Evolutionary conservation across 2,113 vertebrate genomes (phyloP), one percentile per base, ranked within the genome.

Genomic region (Dicrurus megarhynchus): DNA sequence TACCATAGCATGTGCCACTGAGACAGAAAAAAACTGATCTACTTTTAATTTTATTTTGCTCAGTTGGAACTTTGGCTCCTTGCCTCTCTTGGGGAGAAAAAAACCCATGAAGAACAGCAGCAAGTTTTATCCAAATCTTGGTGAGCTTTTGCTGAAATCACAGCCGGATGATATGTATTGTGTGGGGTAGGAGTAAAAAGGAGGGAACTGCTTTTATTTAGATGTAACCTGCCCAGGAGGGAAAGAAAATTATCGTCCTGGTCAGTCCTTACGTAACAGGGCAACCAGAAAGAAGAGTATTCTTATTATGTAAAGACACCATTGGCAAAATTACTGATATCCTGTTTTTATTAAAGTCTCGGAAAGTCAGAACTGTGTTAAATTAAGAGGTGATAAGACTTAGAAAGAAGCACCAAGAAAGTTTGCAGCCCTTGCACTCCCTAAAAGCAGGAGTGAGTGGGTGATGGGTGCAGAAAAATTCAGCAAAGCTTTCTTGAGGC

Each of bases 201-300:
- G 96, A 96, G 27, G 30, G 74, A 97, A 94, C 90, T 94, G 93
- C 95, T 97, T 98, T 98, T 97, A 97, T 97, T 98, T 97, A 94
- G 93, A 77, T 95, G 73, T 94, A 97, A 89, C 84, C 83, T 97
- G 92, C 69, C 70, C 80, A 86, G 52, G 84, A 97, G 90, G 91
- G 81, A 91, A 81, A 93, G 53, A 89, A 84, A 61, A 77, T 71
- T 93, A 80, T 97, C 95, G 93, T 96, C 97, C 95, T 97, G 97
- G 95, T 96, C 97, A 95, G 33, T 96, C 95, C 61, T 93, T 92
- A 73, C 50, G 94, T 97, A 97, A 95, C 84, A 96, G 95, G 90
- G 52, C 77, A 95, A 39, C 76, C 67, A 87, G 95, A 91, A 50
- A 88, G 87, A 77, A 83, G 60, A 78, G 30, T 84, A 30, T 95